Conservation (phyloP, 2,113 vertebrate species). For the Aspidoscelis tigris region DNA sequence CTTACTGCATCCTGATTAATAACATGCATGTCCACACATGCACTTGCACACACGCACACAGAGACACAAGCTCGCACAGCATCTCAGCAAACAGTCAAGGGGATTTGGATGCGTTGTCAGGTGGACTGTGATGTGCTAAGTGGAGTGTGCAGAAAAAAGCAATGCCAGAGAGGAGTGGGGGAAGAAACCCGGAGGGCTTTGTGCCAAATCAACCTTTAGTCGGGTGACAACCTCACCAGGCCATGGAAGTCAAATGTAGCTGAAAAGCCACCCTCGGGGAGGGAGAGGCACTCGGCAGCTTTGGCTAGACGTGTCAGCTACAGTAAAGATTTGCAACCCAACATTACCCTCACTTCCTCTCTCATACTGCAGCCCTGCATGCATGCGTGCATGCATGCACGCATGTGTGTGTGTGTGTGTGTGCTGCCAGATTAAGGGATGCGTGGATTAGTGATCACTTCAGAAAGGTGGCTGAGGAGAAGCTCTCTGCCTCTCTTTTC, state of each 20-base stretch:
- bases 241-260: conserved; percentile 39
- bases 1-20: conserved; percentile 7
- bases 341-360: neutral
- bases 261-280: conserved; percentile 1
- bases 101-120: conserved; percentile 62
- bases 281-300: conserved; percentile 20
- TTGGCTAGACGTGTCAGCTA: conserved; percentile 49
- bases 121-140: conserved; percentile 67
- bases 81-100: conserved; percentile 23
- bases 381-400: too few species aligned
- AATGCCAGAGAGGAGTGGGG: conserved; percentile 8
- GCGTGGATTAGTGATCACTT: conserved; percentile 48
- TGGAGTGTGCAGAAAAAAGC: conserved; percentile 67
- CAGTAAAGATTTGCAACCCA: conserved; percentile 43
- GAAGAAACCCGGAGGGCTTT: conserved; percentile 45
- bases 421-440: neutral
- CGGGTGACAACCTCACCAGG: conserved; percentile 63
- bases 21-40: conserved; percentile 6
- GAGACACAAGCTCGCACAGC: conserved; percentile 29
- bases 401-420: too few species aligned
- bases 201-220: conserved; percentile 59
- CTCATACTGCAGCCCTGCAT: too few species aligned
- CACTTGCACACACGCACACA: conserved; percentile 3
- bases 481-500: conserved; percentile 16
- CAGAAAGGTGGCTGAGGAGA: neutral